Base-by-base conservation (phyloP, 2,888 invertebrate species). In the Molanna angustata region DNA sequence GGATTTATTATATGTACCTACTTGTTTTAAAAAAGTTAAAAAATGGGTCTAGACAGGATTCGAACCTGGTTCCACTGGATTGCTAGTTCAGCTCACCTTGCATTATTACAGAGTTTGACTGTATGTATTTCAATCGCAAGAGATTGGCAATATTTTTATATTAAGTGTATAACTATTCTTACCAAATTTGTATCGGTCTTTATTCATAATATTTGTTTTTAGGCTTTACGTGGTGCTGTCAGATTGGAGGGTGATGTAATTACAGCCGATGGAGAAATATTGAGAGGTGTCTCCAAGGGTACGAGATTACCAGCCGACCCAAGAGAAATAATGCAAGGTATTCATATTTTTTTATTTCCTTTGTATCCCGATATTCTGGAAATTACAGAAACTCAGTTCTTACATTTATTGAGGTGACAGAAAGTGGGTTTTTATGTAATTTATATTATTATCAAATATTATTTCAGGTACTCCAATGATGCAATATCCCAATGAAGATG, bases 191-290 rank as follows among this genome's bases (percentile, higher is more conserved):
- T n/a, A n/a, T n/a, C n/a, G n/a, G n/a, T n/a, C n/a, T n/a, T n/a
- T n/a, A 6, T 11, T 7, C 27, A 27, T 27, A 27, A 7, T 27
- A 27, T 27, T 6, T 11, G 6, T 57, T 65, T 69, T 45, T 80
- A 94, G 85, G 96, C 96, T 55, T 89, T 95, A 60, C 91, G 94
- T 68, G 94, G 93, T 44, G 94, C 96, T 52, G 96, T 98, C 17
- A 83, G 94, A 56, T 76, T 98, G 58, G 96, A 98, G 69, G 96
- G 97, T 57, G 97, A 97, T 79, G 94, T 97, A 64, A 97, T 97
- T 72, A 94, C 93, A 55, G 91, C 93, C 39, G 94, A 94, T 66
- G 93, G 93, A 54, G 93, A 89, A 61, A 91, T 94, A 64, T 73
- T 93, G 63, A 86, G 92, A 62, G 90, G 91, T 19, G 79, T 74